A percentile compares a stretch with the other conserved stretches of the same genome.
These are phyloP conservation scores for Gracilinanus agilis DNA, from an alignment of 2,113 vertebrate species.

Conservation along the genomic window DNA sequence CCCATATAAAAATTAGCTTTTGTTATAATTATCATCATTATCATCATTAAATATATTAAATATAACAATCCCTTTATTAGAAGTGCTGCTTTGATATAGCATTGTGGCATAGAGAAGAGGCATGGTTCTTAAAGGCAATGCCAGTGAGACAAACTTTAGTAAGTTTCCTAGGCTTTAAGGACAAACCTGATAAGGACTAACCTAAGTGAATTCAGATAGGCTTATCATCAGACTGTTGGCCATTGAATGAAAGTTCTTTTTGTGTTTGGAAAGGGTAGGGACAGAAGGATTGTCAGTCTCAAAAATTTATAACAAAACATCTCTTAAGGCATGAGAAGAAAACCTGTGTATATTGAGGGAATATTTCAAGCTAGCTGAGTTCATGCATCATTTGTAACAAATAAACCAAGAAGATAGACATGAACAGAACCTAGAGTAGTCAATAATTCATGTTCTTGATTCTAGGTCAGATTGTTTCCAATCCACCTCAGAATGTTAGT, in stretches of 20 bases:
- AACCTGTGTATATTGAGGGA: not conserved
- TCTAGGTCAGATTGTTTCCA: not conserved
- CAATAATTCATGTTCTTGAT: not conserved
- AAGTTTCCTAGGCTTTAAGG: not conserved
- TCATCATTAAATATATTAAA: too few species aligned
- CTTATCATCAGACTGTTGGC: not conserved
- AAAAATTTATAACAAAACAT: not conserved
- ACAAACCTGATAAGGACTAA: not conserved
- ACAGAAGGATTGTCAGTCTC: not conserved
- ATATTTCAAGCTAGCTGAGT: not conserved
- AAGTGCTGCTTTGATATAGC: not conserved
- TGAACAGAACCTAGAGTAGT: not conserved
- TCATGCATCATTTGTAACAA: not conserved
- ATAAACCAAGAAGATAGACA: not conserved
- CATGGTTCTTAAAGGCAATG: not conserved
- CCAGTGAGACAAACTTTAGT: not conserved
- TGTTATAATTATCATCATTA: not conserved
- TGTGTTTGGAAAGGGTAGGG: not conserved
- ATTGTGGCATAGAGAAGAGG: not conserved
- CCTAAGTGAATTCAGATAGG: not conserved
- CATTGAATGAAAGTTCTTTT: not conserved
- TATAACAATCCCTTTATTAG: not conserved
- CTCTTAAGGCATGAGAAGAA: not conserved
- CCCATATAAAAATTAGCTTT: not conserved
- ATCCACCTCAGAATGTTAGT: not conserved